Base-by-base conservation (phyloP, 1,140 invertebrate species). In the Varroa destructor region DNA sequence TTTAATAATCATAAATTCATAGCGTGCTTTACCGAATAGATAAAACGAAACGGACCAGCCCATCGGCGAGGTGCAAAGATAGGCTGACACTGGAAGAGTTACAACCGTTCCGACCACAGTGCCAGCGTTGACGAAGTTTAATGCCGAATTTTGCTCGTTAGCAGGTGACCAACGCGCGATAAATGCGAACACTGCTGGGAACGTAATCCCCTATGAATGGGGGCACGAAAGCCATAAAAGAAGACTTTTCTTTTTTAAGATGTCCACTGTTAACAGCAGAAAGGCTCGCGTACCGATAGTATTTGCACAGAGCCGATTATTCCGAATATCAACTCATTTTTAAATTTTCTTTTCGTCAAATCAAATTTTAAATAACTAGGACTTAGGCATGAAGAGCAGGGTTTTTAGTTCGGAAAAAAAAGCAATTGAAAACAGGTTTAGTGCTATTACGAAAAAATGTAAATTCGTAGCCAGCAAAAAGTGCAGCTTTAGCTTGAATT, bases 11-110 rank as follows among this genome's bases (percentile, higher is more conserved):
- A 25, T 25, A 25, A 25, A 25, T 25, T 25, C 25, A 25, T 25
- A 25, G 25, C 40, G 2, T 43, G 12, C 40, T 46, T 67, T n/a
- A 67, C 61, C 61, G 37, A 67, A 67, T 5, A 40, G 2, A 40
- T 67, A 67, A 8, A 67, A 67, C 12, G 61, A n/a, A 2, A 37
- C 14, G 10, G 61, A 37, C 61, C 61, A 67, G 12, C 61, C 12
- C 61, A 12, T 4, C 12, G 40, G 40, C 36, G 61, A 67, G 36
- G 61, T 37, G 36, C 61, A 67, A 1, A 67, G 61, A 40, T 36
- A 3, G 1, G 61, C 61, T 46, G 61, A 67, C 2, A 67, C 14
- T 1, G 61, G 61, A 12, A 67, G 40, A 1, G 61, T 67, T 2
- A 40, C 14, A 37, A 67, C 37, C 1, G 37, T 67, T 14, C 14